Evolutionary conservation across 1,140 invertebrate genomes (phyloP), one percentile per base, ranked within the genome.

Genomic region (Lepidotrigona ventralis): DNA sequence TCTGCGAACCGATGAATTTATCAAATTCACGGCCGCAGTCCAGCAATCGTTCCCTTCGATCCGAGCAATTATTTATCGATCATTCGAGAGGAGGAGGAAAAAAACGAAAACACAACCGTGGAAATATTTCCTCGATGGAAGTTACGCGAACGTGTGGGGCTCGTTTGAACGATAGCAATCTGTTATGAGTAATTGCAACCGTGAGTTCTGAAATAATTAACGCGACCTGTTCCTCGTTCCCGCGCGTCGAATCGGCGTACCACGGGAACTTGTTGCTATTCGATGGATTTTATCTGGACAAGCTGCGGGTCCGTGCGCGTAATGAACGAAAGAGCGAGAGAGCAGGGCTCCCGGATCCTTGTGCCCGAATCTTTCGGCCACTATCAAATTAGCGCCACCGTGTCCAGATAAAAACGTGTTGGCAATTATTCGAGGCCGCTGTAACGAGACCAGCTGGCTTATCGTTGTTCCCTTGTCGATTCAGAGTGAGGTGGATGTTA

Each of bases 121-220:
- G 39, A 86, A 84, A 85, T 79, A 77, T 81, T 89, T 81, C 60
- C 80, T 46, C 60, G 33, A n/a, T n/a, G n/a, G 4, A 63, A 83
- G 84, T 81, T 89, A n/a, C n/a, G n/a, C n/a, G n/a, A n/a, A n/a
- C n/a, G n/a, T n/a, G n/a, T 3, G 33, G 33, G 33, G 33, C 33
- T 33, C 2, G 33, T 33, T 33, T 33, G 2, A 39, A 88, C 83
- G 81, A n/a, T n/a, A 88, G 54, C 90, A 78, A 82, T 75, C 81
- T 74, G 87, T 51, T 88, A 87, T 88, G 90, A 91, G 85, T 89
- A 91, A 90, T 90, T 89, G 86, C 85, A 72, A 90, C 89, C 84
- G 33, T 33, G 81, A 80, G 81, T 83, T n/a, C 79, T 86, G 81
- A 85, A 90, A 91, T 91, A 90, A 91, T 90, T 91, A 90, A 90